A percentile compares a stretch with the other conserved stretches of the same genome.
phyloP scores from a whole-genome alignment of 1,140 invertebrate species.

The Drosophila sproati region DNA sequence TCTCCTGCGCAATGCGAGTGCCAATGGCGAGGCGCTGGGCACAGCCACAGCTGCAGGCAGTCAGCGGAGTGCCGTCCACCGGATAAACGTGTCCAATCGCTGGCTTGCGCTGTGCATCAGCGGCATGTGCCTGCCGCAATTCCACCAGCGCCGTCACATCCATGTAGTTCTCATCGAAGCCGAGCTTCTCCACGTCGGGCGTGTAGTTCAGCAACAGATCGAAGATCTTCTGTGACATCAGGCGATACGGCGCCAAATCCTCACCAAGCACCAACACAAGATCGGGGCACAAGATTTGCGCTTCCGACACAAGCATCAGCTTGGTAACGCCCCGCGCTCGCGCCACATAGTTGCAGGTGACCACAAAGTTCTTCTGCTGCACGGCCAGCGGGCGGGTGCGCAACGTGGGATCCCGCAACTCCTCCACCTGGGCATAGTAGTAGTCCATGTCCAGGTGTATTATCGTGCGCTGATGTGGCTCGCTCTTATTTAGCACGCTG shows the following conservation, averaged over 20 bases:
- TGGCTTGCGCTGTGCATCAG: constrained; percentile 72
- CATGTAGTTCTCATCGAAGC: constrained; percentile 92
- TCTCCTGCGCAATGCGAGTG: constrained; percentile 89
- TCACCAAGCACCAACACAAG: constrained; percentile 90
- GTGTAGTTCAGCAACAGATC: constrained; percentile 89
- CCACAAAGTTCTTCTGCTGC: constrained; percentile 92
- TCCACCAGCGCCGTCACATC: constrained; percentile 90
- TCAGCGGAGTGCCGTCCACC: constrained; percentile 82
- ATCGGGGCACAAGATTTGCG: constrained; percentile 88
- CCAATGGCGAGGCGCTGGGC: constrained; percentile 88
- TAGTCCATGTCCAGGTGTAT: constrained; percentile 92
- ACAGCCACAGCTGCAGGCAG: constrained; percentile 90
- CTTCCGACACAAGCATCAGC: constrained; percentile 90
- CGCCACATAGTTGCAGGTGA: constrained; percentile 92
- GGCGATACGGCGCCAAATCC: constrained; percentile 90
- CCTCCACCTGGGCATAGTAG: constrained; percentile 94
- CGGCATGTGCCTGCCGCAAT: constrained; percentile 77
- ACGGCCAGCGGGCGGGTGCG: constrained; percentile 89
- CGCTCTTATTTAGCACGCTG: constrained; percentile 71
- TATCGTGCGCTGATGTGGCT: constrained; percentile 85
- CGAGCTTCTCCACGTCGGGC: constrained; percentile 89
- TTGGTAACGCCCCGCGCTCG: constrained; percentile 89
- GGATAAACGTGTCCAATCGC: constrained; percentile 86
- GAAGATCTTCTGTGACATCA: constrained; percentile 89
- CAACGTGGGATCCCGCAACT: constrained; percentile 88